Evolutionary conservation across 53 echinoderm and acorn worm species (phyloP), one percentile per base, ranked within the genome.

Genomic region (Holothuria scabra): DNA sequence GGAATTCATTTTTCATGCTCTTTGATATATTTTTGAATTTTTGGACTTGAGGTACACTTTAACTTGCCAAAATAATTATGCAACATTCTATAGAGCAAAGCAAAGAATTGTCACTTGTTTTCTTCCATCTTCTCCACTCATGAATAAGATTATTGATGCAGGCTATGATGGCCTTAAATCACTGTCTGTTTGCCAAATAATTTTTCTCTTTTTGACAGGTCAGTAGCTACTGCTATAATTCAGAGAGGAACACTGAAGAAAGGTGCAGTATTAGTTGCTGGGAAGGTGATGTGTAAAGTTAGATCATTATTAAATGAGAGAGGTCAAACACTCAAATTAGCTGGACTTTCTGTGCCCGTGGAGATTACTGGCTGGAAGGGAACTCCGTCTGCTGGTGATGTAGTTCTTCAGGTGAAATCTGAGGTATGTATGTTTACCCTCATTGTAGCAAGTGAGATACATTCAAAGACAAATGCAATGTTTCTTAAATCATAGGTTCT

Each of bases 291-390:
- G 85, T 91, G 93, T 64, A 90, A 82, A 57, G 97, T 97, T n/a
- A 88, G 97, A 5, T 88, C 89, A 83, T 82, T 97, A 72, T 83
- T 84, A 70, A 85, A 92, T 34, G 94, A 97, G 56, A 86, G 76
- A 56, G 90, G 90, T 4, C 86, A 94, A 28, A 85, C 66, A 56
- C 85, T 97, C 64, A 46, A 82, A 32, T 62, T 74, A 24, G 92
- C 91, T 21, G 82, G 82, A 25, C 97, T 93, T 6, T 90, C 94
- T n/a, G 87, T 86, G 13, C 97, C 97, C 1, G 97, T 97, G 46
- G 97, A 94, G 83, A 87, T 97, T 28, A 90, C 86, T 33, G 97
- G 97, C 48, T 97, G 97, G 97, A 97, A 82, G 84, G 90, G 88
- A 24, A 86, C 85, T 11, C 97, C 97, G 59, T 86, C 84, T 67